Conservation (phyloP, 2,113 vertebrate genomes). For the Protomyctophum bolini region DNA sequence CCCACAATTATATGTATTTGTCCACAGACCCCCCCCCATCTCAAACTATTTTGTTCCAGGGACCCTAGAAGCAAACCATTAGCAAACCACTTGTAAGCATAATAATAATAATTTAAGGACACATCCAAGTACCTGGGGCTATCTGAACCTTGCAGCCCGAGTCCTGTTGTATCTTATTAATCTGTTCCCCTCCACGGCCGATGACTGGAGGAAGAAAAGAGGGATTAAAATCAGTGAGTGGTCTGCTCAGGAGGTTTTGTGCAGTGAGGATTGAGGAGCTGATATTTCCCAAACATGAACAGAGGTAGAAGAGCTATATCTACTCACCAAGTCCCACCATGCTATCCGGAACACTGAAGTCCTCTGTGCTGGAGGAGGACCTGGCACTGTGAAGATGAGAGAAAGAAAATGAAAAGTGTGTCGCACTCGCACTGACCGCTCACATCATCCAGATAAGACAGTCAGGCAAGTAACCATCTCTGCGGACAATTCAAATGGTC, state of each 20-base stretch:
- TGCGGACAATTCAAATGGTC: too few species aligned
- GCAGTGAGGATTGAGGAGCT: too few species aligned
- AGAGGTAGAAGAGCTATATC: not conserved
- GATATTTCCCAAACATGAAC: not conserved
- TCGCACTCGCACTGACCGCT: too few species aligned
- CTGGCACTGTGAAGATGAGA: conserved; percentile 30
- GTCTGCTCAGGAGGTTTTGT: too few species aligned
- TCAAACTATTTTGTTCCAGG: too few species aligned
- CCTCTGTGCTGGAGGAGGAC: conserved; percentile 81
- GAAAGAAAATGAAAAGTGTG: conserved; percentile 2
- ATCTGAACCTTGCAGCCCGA: conserved; percentile 89
- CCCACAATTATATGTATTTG: too few species aligned
- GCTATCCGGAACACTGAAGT: conserved; percentile 85
- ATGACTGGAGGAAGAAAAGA: conserved; percentile 73
- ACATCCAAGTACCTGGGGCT: conserved; percentile 77
- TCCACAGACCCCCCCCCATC: too few species aligned
- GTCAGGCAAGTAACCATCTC: too few species aligned
- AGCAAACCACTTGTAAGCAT: not conserved
- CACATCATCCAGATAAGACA: too few species aligned
- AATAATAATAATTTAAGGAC: not conserved
- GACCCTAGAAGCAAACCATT: not conserved
- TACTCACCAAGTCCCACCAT: conserved; percentile 89
- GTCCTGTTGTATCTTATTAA: conserved; percentile 88
- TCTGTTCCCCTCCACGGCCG: conserved; percentile 86
- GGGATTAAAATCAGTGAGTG: too few species aligned